These are phyloP conservation scores for Therioaphis trifolii DNA, from an alignment of 2,888 invertebrate species.

Conservation along the genomic window DNA sequence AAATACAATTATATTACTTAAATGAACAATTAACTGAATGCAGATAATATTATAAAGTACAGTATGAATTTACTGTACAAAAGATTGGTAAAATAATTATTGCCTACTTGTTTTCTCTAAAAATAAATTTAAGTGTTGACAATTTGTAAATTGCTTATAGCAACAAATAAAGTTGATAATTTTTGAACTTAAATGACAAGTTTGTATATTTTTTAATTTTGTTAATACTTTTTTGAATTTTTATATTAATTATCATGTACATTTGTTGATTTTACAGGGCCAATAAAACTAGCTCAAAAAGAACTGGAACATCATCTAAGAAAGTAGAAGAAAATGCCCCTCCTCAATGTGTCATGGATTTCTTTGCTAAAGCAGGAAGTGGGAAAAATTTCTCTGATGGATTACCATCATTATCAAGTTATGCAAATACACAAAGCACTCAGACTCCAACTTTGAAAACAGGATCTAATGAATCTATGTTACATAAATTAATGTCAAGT, in stretches of 20 bases:
- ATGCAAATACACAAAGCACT: slow-evolving; percentile 64
- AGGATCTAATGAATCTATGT: slow-evolving; percentile 70
- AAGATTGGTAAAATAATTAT: too few relatives aligned
- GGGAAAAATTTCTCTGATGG: slow-evolving; percentile 67
- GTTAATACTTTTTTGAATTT: neutral
- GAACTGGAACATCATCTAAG: slow-evolving; percentile 40
- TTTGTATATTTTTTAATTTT: neutral
- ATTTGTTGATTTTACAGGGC: slow-evolving; percentile 30
- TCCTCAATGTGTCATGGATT: slow-evolving; percentile 84
- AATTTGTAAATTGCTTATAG: too few relatives aligned
- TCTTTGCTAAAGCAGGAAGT: slow-evolving; percentile 81
- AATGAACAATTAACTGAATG: too few relatives aligned
- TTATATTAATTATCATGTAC: neutral
- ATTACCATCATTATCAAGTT: slow-evolving; percentile 61
- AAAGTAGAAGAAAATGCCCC: slow-evolving; percentile 51
- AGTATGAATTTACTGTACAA: too few relatives aligned
- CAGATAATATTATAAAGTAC: too few relatives aligned
- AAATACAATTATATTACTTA: too few relatives aligned
- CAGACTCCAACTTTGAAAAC: slow-evolving; percentile 55
- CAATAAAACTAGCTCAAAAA: slow-evolving; percentile 46
- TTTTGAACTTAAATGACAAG: too few relatives aligned
- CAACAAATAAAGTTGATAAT: too few relatives aligned
- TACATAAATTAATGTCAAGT: slow-evolving; percentile 85
- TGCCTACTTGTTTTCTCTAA: too few relatives aligned
- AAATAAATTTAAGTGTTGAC: too few relatives aligned